phyloP scores from a whole-genome alignment of 2,888 invertebrate species.

The Sericinus montela region DNA sequence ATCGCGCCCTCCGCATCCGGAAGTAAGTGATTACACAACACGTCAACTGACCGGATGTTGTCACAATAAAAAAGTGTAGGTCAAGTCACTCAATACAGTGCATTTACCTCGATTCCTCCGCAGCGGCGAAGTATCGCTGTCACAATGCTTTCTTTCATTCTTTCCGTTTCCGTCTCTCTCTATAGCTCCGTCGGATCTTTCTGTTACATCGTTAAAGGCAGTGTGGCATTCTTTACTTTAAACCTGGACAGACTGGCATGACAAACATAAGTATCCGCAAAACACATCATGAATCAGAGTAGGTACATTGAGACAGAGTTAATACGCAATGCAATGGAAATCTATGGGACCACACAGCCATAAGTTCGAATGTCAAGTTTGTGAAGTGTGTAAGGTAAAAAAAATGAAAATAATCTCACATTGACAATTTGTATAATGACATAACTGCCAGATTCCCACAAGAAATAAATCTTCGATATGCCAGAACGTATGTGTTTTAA shows the following conservation, averaged over 20 bases:
- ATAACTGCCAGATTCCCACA: constrained; percentile 37
- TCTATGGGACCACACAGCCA: constrained; percentile 61
- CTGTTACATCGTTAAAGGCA: constrained; percentile 64
- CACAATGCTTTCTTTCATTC: constrained; percentile 34
- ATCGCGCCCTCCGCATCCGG: constrained; percentile 18
- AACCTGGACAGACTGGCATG: constrained; percentile 74
- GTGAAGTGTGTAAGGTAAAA: constrained; percentile 24
- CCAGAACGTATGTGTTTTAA: constrained; percentile 3
- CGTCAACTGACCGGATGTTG: constrained; percentile 12
- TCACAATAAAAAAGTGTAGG: constrained; percentile 26
- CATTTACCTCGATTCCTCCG: constrained; percentile 70
- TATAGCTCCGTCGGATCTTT: constrained; percentile 60
- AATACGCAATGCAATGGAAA: constrained; percentile 27
- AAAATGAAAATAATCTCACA: constrained; percentile 29
- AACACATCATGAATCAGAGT: constrained; percentile 26
- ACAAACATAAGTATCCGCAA: constrained; percentile 57
- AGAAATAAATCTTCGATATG: constrained; percentile 48
- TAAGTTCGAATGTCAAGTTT: background rate
- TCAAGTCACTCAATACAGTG: constrained; percentile 61
- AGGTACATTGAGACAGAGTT: constrained; percentile 26
- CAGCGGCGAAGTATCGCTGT: constrained; percentile 31
- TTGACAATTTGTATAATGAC: constrained; percentile 32
- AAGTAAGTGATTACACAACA: constrained; percentile 37
- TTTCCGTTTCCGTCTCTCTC: constrained; percentile 41
- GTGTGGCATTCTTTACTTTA: constrained; percentile 68